Evolutionary conservation across 2,888 invertebrate genomes (phyloP).

Genomic region (Drosophila kokeensis): DNA sequence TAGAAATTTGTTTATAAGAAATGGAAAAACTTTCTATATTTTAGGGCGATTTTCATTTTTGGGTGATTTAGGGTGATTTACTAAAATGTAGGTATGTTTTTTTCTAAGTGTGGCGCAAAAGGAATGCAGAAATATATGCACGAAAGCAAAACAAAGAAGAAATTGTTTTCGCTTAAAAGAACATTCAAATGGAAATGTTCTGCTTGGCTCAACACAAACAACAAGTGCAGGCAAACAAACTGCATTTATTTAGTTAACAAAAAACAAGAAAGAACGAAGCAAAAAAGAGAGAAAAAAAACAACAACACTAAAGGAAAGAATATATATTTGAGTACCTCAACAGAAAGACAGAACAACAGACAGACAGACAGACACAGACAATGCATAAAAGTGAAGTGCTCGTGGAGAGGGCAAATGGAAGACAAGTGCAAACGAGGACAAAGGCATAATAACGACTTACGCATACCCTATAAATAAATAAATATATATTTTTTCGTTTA

Average conservation of each 20-base stretch:
- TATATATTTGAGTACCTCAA: constrained; percentile 73
- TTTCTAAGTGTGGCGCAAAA: constrained; percentile 26
- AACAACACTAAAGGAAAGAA: constrained; percentile 51
- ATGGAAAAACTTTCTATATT: fast-evolving
- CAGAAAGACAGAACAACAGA: constrained; percentile 36
- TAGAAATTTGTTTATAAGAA: not conserved
- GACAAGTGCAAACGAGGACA: constrained; percentile 38
- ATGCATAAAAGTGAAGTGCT: constrained; percentile 80
- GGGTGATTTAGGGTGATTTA: too few relatives aligned
- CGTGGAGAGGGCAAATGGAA: constrained; percentile 30
- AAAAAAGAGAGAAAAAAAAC: constrained; percentile 37
- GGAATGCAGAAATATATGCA: constrained; percentile 44
- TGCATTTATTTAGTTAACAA: constrained; percentile 77
- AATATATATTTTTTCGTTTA: not conserved
- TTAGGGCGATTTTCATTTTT: not conserved
- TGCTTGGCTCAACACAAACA: constrained; percentile 81
- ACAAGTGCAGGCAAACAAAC: constrained; percentile 77
- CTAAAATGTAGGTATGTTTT: fast-evolving
- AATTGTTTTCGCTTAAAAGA: constrained; percentile 82
- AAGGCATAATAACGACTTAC: not conserved
- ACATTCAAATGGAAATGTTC: constrained; percentile 81
- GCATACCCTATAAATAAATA: constrained; percentile 23
- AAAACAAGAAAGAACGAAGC: constrained; percentile 29
- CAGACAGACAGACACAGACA: constrained; percentile 56
- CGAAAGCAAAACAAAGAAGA: constrained; percentile 80